Conservation (phyloP, 2,113 vertebrate species). For the Prochilodus magdalenae region DNA sequence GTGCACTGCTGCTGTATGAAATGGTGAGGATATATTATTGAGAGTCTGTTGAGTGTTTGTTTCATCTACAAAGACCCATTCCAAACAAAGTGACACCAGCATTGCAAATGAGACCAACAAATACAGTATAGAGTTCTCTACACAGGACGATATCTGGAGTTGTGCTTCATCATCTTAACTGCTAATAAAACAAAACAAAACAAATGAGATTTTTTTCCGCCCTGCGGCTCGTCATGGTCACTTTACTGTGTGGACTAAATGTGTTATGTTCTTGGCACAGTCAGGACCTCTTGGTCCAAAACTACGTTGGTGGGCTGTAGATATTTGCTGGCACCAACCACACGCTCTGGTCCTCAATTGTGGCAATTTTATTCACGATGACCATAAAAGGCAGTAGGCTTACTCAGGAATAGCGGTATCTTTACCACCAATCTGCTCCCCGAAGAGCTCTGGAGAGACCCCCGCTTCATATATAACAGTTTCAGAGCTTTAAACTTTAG, state of each 20-base stretch:
- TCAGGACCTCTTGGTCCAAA: constrained; percentile 3
- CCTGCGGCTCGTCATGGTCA: neutral
- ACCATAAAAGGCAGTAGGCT: constrained; percentile 28
- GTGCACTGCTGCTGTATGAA: no score
- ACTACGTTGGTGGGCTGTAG: constrained; percentile 28
- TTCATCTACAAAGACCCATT: no score
- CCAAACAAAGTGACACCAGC: no score
- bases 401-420: neutral
- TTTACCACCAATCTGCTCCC: constrained; percentile 2
- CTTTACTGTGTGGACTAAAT: neutral
- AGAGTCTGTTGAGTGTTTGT: no score
- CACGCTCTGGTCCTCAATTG: neutral
- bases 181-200: neutral
- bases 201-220: neutral
- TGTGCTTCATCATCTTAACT: neutral
- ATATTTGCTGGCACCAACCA: constrained; percentile 33
- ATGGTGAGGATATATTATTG: no score
- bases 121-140: no score
- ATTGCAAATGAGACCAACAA: no score
- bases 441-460: neutral
- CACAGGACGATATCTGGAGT: neutral
- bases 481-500: neutral
- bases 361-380: neutral
- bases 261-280: constrained; percentile 23
- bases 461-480: neutral